Percentiles rank a stretch among this genome's conserved stretches.
phyloP scores from a whole-genome alignment of 1,140 invertebrate species.

The Pteromalus puparum region DNA sequence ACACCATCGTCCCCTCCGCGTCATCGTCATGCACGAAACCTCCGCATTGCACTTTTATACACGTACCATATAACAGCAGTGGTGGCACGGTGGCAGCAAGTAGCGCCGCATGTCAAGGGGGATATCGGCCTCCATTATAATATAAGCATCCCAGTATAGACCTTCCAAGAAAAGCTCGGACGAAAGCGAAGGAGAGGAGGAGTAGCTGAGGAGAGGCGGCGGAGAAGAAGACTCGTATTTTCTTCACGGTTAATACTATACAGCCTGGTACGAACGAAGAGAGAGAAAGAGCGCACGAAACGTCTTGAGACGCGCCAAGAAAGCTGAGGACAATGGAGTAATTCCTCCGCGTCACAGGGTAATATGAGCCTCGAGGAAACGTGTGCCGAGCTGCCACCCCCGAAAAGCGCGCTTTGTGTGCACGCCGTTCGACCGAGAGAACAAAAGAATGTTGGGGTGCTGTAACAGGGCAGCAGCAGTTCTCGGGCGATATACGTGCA shows the following conservation, averaged over 20 bases:
- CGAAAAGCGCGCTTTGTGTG: slow-evolving; percentile 50
- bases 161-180: not conserved
- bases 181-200: not conserved
- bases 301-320: slow-evolving; percentile 69
- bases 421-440: slow-evolving; percentile 61
- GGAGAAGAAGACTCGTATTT: not conserved
- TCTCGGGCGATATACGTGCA: slow-evolving; percentile 42
- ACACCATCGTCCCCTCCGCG: not conserved
- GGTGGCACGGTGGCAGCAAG: too few relatives aligned
- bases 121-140: not conserved
- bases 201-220: not conserved
- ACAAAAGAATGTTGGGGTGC: slow-evolving; percentile 73
- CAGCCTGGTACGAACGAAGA: not conserved
- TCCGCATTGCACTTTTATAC: not conserved
- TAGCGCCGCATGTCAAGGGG: not conserved
- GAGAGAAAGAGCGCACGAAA: slow-evolving; percentile 8
- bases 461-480: slow-evolving; percentile 67
- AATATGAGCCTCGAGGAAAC: slow-evolving; percentile 72
- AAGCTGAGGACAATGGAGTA: slow-evolving; percentile 74
- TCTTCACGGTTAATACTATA: not conserved
- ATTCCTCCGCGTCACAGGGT: slow-evolving; percentile 74
- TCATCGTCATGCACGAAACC: not conserved
- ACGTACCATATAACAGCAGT: not conserved
- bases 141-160: not conserved
- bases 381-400: slow-evolving; percentile 35